Evolutionary conservation across 2,113 vertebrate genomes (phyloP), one percentile per base, ranked within the genome.

Genomic region (Pseudorhombus dupliciocellatus): DNA sequence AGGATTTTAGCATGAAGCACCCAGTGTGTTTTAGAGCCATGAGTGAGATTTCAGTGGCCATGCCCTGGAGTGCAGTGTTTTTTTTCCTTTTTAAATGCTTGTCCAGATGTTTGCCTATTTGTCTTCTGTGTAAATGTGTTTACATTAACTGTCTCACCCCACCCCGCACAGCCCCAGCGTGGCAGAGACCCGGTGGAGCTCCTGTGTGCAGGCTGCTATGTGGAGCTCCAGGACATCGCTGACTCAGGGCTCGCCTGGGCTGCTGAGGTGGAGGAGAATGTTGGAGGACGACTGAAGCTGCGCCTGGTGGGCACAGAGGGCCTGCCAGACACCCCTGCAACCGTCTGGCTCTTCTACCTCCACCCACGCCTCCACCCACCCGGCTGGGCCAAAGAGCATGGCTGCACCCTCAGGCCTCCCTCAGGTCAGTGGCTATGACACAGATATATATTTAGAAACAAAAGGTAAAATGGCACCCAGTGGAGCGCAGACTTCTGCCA

Each of bases 101-200:
- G 69, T 62, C 44, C 67, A 53, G 73, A 72, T 46, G 63, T 77
- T 81, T 79, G 58, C 66, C 50, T 48, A n/a, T 71, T 26, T 72
- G 40, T 68, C 21, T 80, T 62, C 18, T 87, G 51, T 73, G 28
- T 52, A 31, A 30, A 16, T 74, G 44, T 79, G 71, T 24, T 9
- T 53, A 24, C 55, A 53, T 72, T 79, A 48, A 70, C 21, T 30
- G 7, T 46, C 40, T 58, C 4, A 5, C 30, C 50, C 18, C 18
- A 28, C 16, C 16, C 24, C 54, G 30, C n/a, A 82, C 55, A 99
- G 97, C 96, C 97, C 28, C 96, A 96, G 83, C 94, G 94, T 42
- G 97, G 96, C 20, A 95, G 95, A 89, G 97, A 97, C 87, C 97
- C 96, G 1, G 79, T 98, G 90, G 97, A 99, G 88, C 94, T 98